Conservation (phyloP, 1,140 invertebrate species). For the Linepithema humile region DNA sequence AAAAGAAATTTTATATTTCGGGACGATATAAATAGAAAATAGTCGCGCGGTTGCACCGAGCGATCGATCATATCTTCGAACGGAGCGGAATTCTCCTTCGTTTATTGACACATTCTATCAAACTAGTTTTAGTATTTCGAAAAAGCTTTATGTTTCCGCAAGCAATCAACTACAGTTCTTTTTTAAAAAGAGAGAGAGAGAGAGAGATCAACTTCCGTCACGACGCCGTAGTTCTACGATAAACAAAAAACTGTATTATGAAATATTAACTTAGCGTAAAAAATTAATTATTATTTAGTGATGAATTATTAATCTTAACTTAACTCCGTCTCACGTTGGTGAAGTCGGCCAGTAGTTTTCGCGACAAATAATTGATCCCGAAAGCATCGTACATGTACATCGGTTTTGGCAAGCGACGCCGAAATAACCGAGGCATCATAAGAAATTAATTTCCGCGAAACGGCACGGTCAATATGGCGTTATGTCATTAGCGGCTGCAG, state of each 20-base stretch:
- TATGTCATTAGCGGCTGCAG: background rate
- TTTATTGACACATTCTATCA: constrained; percentile 34
- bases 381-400: background rate
- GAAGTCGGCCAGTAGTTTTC: too few relatives aligned
- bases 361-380: background rate
- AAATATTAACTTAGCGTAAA: background rate
- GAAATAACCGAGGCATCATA: background rate
- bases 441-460: constrained; percentile 4
- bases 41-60: background rate
- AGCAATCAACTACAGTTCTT: background rate
- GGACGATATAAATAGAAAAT: constrained; percentile 26
- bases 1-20: constrained; percentile 46
- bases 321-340: too few relatives aligned
- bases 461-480: background rate
- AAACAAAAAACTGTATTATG: background rate
- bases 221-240: background rate
- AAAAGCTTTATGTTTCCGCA: background rate
- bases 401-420: background rate
- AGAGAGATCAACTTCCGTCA: background rate
- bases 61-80: constrained; percentile 36
- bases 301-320: background rate
- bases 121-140: constrained; percentile 10
- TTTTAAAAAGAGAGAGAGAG: background rate
- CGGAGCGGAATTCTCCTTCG: constrained; percentile 2
- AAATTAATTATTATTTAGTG: background rate